Base-by-base conservation (phyloP, 2,797 vertebrate genomes). In the Gobio occitaniae region DNA sequence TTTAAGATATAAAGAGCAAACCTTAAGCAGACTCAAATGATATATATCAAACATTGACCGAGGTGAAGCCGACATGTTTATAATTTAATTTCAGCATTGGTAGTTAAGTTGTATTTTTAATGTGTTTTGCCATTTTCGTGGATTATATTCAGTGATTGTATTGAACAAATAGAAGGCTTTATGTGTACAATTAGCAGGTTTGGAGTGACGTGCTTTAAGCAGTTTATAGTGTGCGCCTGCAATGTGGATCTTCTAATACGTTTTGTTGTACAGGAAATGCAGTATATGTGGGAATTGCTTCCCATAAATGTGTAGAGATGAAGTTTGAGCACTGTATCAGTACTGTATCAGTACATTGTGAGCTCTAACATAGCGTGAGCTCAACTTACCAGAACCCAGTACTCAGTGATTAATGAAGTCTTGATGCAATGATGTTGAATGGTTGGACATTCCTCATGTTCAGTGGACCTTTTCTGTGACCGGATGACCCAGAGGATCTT, bases 301-400 rank as follows among this genome's bases (percentile, higher is more conserved):
- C 66, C 83, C 76, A 72, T 85, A 54, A 32, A 82, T 78, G 61
- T 78, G 74, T 85, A 78, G 83, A 83, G 75, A 66, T 68, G 25
- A 44, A 78, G 66, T 80, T 32, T 3, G 11, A 38, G 56, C 84
- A 25, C 84, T 85, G 84, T 86, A 86, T 87, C 70, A 65, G 89
- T 87, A 86, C 88, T 87, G 85, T 86, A 84, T 85, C 84, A 87
- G 79, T 86, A 86, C 87, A 71, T 75, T 82, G 77, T 84, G 75
- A 78, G 75, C 61, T 74, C 9, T 48, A 69, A 25, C 56, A 21
- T 69, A 78, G 41, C 29, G 82, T 76, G 38, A 69, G 71, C 78
- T 76, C 72, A 84, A 61, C 59, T 87, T 85, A 87, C 79, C 84
- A 81, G 56, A 85, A 80, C 72, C 70, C 70, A 78, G 78, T 80